Evolutionary conservation across 2,888 invertebrate genomes (phyloP).

Genomic region (Microplitis manilae): DNA sequence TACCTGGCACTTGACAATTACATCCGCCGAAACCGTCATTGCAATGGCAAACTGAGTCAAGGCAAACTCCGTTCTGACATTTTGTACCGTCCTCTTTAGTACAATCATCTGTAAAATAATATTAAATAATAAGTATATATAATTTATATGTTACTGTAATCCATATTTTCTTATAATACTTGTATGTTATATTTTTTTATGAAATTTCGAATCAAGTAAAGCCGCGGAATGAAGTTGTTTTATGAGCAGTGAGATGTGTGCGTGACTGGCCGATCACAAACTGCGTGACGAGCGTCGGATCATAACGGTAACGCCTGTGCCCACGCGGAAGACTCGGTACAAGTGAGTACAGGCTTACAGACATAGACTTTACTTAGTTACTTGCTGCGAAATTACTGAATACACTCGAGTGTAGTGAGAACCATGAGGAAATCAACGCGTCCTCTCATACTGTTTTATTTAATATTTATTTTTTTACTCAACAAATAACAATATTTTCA

Average conservation of each 20-base stretch:
- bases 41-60: conserved; percentile 94
- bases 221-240: neutral
- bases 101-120: conserved; percentile 83
- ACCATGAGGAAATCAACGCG: conserved; percentile 34
- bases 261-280: conserved; percentile 40
- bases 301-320: conserved; percentile 50
- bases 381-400: neutral
- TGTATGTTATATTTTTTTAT: neutral
- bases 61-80: conserved; percentile 94
- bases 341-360: conserved; percentile 18
- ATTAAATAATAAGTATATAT: conserved; percentile 23
- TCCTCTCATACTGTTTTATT: conserved; percentile 26
- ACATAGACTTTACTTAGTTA: neutral
- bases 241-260: conserved; percentile 34
- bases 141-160: neutral
- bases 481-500: conserved; percentile 30
- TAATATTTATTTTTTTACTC: conserved; percentile 3
- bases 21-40: conserved; percentile 96
- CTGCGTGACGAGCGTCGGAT: conserved; percentile 41
- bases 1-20: conserved; percentile 94
- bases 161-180: neutral
- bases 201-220: neutral
- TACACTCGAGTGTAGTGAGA: neutral
- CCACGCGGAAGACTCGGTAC: conserved; percentile 44
- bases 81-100: conserved; percentile 90